Evolutionary conservation across 2,888 invertebrate genomes (phyloP).

Genomic region (Alcis repandata): DNA sequence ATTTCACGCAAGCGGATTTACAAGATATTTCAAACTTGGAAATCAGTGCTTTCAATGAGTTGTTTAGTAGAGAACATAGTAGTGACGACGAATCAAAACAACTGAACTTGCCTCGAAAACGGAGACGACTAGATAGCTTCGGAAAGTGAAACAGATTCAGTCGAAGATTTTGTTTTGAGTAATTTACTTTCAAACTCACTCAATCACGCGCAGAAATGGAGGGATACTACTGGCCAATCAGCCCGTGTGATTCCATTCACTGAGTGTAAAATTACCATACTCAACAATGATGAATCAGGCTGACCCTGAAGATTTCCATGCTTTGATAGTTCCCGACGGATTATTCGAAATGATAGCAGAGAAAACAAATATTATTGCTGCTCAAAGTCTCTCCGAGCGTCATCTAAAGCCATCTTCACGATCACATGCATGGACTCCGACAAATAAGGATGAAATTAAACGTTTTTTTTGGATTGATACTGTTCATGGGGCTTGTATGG

Average conservation of each 20-base stretch:
- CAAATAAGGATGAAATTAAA: constrained; percentile 51
- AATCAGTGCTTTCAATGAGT: too few species aligned
- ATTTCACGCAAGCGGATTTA: constrained; percentile 51
- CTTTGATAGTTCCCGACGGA: constrained; percentile 47
- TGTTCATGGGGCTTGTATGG: constrained; percentile 54
- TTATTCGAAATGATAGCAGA: constrained; percentile 39
- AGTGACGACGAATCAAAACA: constrained; percentile 2
- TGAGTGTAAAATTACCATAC: constrained; percentile 40
- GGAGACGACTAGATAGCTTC: constrained; percentile 2
- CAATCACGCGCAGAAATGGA: too few species aligned
- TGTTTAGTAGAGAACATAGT: too few species aligned
- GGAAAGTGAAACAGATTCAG: constrained; percentile 11
- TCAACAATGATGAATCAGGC: constrained; percentile 45
- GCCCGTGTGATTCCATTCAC: constrained; percentile 5
- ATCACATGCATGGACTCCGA: constrained; percentile 53
- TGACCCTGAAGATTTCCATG: constrained; percentile 48
- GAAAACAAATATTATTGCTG: constrained; percentile 52
- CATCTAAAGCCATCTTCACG: constrained; percentile 41
- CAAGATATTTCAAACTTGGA: too few species aligned
- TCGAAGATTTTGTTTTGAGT: neutral
- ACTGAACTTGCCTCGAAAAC: constrained; percentile 5
- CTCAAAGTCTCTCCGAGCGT: constrained; percentile 3
- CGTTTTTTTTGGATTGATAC: constrained; percentile 51
- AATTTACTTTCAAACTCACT: too few species aligned
- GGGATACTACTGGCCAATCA: neutral